Evolutionary conservation across 1,140 invertebrate genomes (phyloP).

Genomic region (Papilio dardanus): DNA sequence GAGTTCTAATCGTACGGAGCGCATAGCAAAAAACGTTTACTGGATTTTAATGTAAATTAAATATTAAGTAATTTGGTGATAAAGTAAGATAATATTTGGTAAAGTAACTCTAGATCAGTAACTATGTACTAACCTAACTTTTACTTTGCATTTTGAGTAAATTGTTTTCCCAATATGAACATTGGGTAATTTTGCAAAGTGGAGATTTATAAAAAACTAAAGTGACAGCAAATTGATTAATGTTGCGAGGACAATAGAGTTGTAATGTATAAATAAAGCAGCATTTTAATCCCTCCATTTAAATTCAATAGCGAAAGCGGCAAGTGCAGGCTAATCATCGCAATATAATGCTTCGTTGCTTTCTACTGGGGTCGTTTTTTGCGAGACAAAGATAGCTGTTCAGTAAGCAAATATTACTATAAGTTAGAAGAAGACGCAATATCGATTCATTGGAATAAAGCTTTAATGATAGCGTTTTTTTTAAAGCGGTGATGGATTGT

Average conservation of each 20-base stretch:
- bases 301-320: constrained; percentile 76
- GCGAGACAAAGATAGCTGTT: constrained; percentile 50
- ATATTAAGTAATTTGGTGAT: too few species aligned
- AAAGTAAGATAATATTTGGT: too few species aligned
- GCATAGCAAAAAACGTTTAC: neutral
- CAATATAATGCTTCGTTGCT: constrained; percentile 78
- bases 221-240: constrained; percentile 72
- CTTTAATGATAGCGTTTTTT: constrained; percentile 78
- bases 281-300: constrained; percentile 79
- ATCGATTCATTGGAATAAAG: constrained; percentile 75
- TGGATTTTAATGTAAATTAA: neutral
- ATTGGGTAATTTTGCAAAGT: constrained; percentile 14
- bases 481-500: constrained; percentile 76
- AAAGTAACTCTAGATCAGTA: too few species aligned
- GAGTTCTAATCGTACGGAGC: neutral
- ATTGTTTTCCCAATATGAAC: constrained; percentile 29
- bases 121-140: too few species aligned
- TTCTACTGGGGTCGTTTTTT: constrained; percentile 66
- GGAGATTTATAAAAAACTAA: constrained; percentile 45
- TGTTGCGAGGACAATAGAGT: constrained; percentile 73
- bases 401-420: constrained; percentile 33
- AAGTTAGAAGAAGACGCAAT: constrained; percentile 50
- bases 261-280: constrained; percentile 79
- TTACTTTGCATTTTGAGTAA: neutral
- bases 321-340: constrained; percentile 80